phyloP scores from a whole-genome alignment of 2,888 invertebrate species.

The Poecilobothrus nobilitatus region DNA sequence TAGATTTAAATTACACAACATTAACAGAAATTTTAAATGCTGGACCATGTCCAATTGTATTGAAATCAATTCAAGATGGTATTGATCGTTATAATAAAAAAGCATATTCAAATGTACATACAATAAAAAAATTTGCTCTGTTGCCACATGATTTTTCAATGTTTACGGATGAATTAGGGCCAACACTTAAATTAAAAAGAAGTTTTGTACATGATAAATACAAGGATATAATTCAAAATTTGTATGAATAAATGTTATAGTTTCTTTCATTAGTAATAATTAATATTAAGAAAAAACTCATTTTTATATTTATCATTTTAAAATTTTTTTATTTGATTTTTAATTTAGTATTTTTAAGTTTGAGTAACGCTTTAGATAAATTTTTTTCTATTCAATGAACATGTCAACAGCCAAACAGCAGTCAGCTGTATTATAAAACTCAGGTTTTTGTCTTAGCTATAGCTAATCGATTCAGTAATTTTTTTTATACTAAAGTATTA shows the following conservation, averaged over 20 bases:
- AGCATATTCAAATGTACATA: conserved; percentile 78
- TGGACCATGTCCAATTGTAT: conserved; percentile 48
- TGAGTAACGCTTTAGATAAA: no score
- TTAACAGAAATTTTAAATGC: conserved; percentile 59
- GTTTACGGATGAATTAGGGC: conserved; percentile 77
- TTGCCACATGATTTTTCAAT: conserved; percentile 79
- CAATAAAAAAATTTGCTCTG: conserved; percentile 75
- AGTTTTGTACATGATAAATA: conserved; percentile 70
- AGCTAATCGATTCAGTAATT: no score
- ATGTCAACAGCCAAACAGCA: no score
- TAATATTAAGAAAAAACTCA: no score
- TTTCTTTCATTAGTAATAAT: no score
- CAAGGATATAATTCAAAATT: conserved; percentile 51
- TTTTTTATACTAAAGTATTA: no score
- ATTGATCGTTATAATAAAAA: conserved; percentile 64
- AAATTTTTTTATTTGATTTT: no score
- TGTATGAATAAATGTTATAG: neutral
- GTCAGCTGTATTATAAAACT: no score
- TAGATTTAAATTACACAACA: conserved; percentile 56
- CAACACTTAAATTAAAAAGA: conserved; percentile 77
- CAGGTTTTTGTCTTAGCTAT: no score
- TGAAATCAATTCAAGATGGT: conserved; percentile 66
- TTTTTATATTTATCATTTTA: no score
- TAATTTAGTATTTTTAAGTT: no score
- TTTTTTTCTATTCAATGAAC: no score